Evolutionary conservation across 2,113 vertebrate species (phyloP), one percentile per base, ranked within the genome.

Genomic region (Crypturellus undulatus): DNA sequence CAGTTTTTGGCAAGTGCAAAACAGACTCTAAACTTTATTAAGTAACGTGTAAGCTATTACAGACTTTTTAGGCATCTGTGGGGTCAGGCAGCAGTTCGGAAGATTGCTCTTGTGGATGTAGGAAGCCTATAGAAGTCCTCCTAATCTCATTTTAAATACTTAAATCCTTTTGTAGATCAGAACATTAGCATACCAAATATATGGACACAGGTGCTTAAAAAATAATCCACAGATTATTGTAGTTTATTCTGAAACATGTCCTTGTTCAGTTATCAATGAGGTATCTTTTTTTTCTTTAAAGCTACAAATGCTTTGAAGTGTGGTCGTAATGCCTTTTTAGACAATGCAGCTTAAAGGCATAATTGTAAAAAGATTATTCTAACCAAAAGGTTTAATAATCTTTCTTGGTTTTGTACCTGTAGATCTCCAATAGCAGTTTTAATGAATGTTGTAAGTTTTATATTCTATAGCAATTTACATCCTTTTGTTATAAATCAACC

Each of bases 371-470:
- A 69, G 45, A n/a, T 81, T 83, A 38, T 79, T 90, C 47, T 51
- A 85, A 32, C 58, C 60, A 63, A 88, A 92, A 73, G 76, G 67
- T 40, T n/a, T 64, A 30, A 19, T 71, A 72, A 16, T 32, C 32
- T 91, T 92, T 77, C 87, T 91, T 75, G 87, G 54, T 80, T 91
- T 81, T 87, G 45, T 65, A 28, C 60, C 89, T 84, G 69, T 67
- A 85, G 64, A 40, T 70, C 64, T 95, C 94, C 4, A 24, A 63
- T 81, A 82, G 38, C 52, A 75, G 56, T n/a, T 93, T 87, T 92
- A 93, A 96, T 76, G 62, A 87, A 59, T 67, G 42, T 83, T 58
- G 34, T 67, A 93, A 90, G 62, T 58, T 45, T 40, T 93, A 94
- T 76, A 76, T 93, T 92, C 75, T 82, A 7, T 76, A 80, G 64